phyloP scores from a whole-genome alignment of 92 coral and sea anemone genomes.

The Desmophyllum pertusum region DNA sequence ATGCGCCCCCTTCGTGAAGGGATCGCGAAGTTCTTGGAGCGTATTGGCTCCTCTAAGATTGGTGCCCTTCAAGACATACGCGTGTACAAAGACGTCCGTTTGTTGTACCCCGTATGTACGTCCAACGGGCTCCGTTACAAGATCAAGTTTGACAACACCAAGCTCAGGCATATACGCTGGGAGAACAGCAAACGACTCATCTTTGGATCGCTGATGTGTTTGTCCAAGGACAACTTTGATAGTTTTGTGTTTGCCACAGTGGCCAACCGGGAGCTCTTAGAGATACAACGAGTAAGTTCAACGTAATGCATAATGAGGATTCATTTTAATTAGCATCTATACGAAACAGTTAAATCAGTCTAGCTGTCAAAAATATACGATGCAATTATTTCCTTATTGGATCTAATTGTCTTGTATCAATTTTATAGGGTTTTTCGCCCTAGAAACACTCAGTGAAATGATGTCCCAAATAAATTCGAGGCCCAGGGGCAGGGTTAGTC shows the following conservation, averaged over 20 bases:
- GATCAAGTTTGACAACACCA: constrained; percentile 76
- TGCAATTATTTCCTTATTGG: too few species aligned
- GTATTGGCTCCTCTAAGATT: constrained; percentile 43
- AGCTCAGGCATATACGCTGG: constrained; percentile 75
- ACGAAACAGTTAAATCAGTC: too few species aligned
- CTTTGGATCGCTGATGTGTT: constrained; percentile 89
- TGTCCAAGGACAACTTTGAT: constrained; percentile 90
- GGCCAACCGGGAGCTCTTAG: constrained; percentile 72
- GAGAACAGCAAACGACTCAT: constrained; percentile 95
- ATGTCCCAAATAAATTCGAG: too few species aligned
- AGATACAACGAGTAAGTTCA: constrained; percentile 62
- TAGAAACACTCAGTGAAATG: too few species aligned
- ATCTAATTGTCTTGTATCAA: too few species aligned
- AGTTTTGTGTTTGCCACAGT: constrained; percentile 88
- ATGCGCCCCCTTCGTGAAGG: constrained; percentile 90
- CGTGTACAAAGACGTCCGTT: constrained; percentile 74
- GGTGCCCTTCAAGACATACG: constrained; percentile 76
- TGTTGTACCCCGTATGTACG: constrained; percentile 73
- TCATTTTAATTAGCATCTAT: neutral
- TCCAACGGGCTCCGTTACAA: constrained; percentile 66
- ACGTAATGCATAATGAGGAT: neutral
- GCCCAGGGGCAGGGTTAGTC: too few species aligned
- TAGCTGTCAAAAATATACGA: too few species aligned
- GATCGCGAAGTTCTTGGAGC: constrained; percentile 59
- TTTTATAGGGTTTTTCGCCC: too few species aligned